These are phyloP conservation scores for Drymodes brunneopygia DNA, from an alignment of 2,113 vertebrate species.

Conservation along the genomic window DNA sequence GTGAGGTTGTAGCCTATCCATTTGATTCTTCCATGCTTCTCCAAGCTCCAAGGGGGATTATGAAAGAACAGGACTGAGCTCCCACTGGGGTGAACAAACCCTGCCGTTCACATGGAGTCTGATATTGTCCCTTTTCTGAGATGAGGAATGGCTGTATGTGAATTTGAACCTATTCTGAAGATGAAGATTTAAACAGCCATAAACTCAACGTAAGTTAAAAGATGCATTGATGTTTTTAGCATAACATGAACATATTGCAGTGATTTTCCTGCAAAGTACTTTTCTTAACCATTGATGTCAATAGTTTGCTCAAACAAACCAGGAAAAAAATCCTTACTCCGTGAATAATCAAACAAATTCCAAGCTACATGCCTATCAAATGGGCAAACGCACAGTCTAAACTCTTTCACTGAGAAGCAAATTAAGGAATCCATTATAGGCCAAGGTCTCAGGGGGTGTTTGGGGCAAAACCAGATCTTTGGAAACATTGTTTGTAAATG, in stretches of 20 bases:
- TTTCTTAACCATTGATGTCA: background rate
- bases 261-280: background rate
- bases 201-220: background rate
- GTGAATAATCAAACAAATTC: background rate
- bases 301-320: background rate
- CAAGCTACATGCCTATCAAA: background rate
- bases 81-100: accelerated
- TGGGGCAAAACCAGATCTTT: background rate
- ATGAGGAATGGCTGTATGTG: background rate
- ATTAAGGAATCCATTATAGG: background rate
- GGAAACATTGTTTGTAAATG: background rate
- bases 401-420: background rate
- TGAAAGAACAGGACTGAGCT: background rate
- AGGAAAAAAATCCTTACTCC: background rate
- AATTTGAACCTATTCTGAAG: background rate
- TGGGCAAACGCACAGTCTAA: background rate
- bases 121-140: background rate
- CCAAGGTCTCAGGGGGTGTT: background rate
- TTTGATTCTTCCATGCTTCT: background rate
- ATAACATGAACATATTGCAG: background rate
- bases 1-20: background rate
- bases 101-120: background rate
- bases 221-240: background rate
- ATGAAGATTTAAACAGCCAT: background rate
- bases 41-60: background rate